Evolutionary conservation across 2,113 vertebrate species (phyloP).

Genomic region (Plecotus auritus): DNA sequence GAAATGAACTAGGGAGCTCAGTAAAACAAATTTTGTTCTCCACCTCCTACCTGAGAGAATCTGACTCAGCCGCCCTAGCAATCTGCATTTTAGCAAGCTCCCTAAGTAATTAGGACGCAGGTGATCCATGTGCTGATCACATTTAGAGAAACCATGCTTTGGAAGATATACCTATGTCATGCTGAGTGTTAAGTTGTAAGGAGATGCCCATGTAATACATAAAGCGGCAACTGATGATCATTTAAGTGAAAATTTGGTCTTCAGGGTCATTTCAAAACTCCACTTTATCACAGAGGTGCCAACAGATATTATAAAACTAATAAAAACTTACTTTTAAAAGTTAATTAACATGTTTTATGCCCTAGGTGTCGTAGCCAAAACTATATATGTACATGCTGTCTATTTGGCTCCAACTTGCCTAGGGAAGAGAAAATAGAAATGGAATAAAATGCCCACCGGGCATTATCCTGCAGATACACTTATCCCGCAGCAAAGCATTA

Average conservation of each 20-base stretch:
- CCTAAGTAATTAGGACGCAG: background rate
- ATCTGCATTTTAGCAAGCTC: background rate
- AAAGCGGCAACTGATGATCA: background rate
- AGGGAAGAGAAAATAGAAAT: constrained; percentile 53
- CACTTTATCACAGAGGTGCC: constrained; percentile 37
- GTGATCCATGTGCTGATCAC: background rate
- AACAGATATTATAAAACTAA: constrained; percentile 63
- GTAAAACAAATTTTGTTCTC: background rate
- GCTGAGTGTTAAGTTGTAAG: background rate
- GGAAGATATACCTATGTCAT: background rate
- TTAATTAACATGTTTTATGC: constrained; percentile 70
- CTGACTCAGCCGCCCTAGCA: background rate
- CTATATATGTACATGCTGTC: constrained; percentile 56
- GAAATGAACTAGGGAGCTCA: background rate
- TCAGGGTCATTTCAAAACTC: constrained; percentile 23
- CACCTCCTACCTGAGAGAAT: background rate
- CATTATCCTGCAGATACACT: constrained; percentile 59
- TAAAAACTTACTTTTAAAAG: constrained; percentile 68
- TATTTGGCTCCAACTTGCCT: constrained; percentile 57
- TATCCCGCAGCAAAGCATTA: constrained; percentile 44
- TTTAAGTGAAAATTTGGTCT: constrained; percentile 28
- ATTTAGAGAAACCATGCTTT: background rate
- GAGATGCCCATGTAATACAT: background rate
- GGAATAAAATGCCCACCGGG: constrained; percentile 34
- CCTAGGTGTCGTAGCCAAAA: constrained; percentile 57